Conservation (phyloP, 2,113 vertebrate genomes). For the Mus musculus region DNA sequence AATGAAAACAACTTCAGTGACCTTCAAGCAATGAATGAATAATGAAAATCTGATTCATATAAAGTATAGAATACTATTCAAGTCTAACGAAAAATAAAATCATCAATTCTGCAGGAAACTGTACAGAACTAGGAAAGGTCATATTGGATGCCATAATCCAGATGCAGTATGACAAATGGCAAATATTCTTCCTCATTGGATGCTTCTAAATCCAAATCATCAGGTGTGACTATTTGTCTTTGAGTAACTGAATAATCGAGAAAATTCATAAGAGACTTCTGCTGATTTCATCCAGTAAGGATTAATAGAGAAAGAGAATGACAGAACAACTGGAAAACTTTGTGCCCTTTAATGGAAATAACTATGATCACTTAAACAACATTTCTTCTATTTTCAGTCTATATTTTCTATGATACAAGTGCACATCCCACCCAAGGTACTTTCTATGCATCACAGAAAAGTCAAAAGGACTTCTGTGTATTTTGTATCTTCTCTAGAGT, state of each 20-base stretch:
- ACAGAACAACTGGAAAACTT: background rate
- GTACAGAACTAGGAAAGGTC: background rate
- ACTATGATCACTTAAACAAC: constrained; percentile 28
- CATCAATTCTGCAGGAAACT: background rate
- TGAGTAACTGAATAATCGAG: background rate
- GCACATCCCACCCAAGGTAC: background rate
- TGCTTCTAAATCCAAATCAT: background rate
- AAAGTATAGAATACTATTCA: background rate
- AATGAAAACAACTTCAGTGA: background rate
- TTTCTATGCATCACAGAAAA: background rate
- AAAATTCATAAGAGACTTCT: background rate
- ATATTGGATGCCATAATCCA: background rate
- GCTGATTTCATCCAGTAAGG: background rate
- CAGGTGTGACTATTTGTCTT: background rate
- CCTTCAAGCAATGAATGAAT: background rate
- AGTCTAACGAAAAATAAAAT: background rate
- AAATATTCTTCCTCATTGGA: background rate
- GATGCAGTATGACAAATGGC: background rate
- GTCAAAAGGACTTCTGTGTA: background rate
- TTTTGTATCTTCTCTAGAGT: background rate
- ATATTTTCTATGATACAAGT: background rate
- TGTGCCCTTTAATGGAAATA: constrained; percentile 47
- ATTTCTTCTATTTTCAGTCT: constrained; percentile 51
- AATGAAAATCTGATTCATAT: background rate
- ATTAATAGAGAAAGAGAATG: background rate